Evolutionary conservation across 2,113 vertebrate species (phyloP), one percentile per base, ranked within the genome.

Genomic region (Ptilonorhynchus violaceus): DNA sequence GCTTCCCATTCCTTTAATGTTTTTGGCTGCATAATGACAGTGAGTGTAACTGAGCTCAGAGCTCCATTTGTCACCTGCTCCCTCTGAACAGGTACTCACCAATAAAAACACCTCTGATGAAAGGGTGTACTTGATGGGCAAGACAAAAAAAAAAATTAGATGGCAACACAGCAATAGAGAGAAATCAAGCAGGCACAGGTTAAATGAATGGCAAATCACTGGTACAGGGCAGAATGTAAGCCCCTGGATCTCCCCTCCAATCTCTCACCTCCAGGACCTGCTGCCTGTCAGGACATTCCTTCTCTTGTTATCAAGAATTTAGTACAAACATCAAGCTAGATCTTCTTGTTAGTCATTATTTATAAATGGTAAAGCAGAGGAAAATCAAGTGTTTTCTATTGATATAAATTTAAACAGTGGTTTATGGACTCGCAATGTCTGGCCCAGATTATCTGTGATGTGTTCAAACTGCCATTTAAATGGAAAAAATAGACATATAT

Each of bases 401-500:
- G 52, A 67, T 20, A 25, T 6, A 60, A 20, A 85, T 73, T 49
- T 37, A 41, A 47, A 11, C 44, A 79, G 8, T 9, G 15, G 21
- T 17, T 82, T 49, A 28, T 19, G 20, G 35, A 44, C 49, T 63
- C 33, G 16, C 15, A 44, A 4, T 31, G 39, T 19, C 19, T 33
- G 25, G 44, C 24, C 31, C 37, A 68, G 42, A 85, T 46, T 42
- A 22, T 35, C 23, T 52, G 18, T 13, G 22, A 63, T 23, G 24
- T n/a, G 15, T 3, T 68, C 60, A 84, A 58, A 89, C 8, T 39
- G 21, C 37, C 39, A 20, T 2, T 60, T 14, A 15, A 24, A 46
- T 4, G 3, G n/a, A 46, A 50, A 9, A 24, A 33, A 7, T 1
- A 25, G 2, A 37, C 0, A 42, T 4, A 7, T 2, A 66, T 23